Base-by-base conservation (phyloP, 2,797 vertebrate species). In the Pangasius sanitwongsei region DNA sequence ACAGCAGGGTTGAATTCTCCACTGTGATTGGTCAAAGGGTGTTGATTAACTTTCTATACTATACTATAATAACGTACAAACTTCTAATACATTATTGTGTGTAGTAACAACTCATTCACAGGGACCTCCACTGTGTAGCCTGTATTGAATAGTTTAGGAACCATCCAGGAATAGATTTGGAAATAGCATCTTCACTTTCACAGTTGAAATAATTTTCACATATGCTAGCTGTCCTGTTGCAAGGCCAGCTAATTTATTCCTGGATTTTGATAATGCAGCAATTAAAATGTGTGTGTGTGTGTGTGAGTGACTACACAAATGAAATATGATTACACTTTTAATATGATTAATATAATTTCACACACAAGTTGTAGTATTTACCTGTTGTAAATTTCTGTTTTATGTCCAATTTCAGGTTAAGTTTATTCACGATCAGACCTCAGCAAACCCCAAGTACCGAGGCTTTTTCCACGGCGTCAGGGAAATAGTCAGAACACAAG, bases 381-480 rank as follows among this genome's bases (percentile, higher is more conserved):
- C 16, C 23, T 20, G 34, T 23, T 20, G 23, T 44, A 3, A 50
- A 31, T 69, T 2, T 69, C 31, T 86, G 13, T 75, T 70, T 87
- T 70, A 18, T 20, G 11, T 59, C 16, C 72, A 0, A 4, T 93
- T 83, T 3, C 92, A 99, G 98, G 98, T 99, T 70, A 99, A 99
- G 94, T 99, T 99, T 93, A 99, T 99, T 92, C 98, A 99, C 0
- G 98, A 99, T 92, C 98, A 99, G 94, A 96, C 95, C 11, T 99
- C 98, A 8, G 92, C 97, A 44, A 97, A 97, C 86, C 98, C 98
- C 65, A 99, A 97, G 91, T 99, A 99, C 93, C 95, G 91, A 25
- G 98, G 98, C 0, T 99, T 99, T 92, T 98, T 98, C 94, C 98
- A 99, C 0, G 98, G 98, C 0, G 98, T 99, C 84, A 96, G 97